A percentile compares a stretch with the other conserved stretches of the same genome.
phyloP scores from a whole-genome alignment of 2,113 vertebrate genomes.

The Corydoras sp. region DNA sequence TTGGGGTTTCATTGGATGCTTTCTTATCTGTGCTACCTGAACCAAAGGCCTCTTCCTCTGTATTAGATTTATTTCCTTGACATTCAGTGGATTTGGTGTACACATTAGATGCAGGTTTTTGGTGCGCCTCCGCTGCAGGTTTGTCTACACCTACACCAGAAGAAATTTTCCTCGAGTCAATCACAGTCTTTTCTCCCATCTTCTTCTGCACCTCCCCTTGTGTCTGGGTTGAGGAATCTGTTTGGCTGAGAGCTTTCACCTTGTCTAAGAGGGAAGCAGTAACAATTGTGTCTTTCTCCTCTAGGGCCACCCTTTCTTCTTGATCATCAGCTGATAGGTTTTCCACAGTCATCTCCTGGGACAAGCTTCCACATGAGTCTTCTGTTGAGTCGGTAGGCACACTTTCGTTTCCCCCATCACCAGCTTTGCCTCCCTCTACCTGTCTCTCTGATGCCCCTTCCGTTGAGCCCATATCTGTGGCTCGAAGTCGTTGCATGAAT shows the following conservation, averaged over 20 bases:
- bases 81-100: conserved; percentile 44
- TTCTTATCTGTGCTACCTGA: conserved; percentile 44
- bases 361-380: conserved; percentile 58
- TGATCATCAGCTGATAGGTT: conserved; percentile 25
- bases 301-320: conserved; percentile 36
- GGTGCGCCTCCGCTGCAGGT: conserved; percentile 37
- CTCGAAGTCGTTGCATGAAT: conserved; percentile 78
- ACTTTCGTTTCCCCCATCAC: conserved; percentile 46
- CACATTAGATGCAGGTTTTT: conserved; percentile 17
- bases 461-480: conserved; percentile 54
- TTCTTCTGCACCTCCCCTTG: conserved; percentile 42
- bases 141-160: conserved; percentile 45
- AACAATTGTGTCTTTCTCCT: conserved; percentile 19
- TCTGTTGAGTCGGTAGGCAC: conserved; percentile 49
- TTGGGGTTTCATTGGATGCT: conserved; percentile 51
- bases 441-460: conserved; percentile 54
- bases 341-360: conserved; percentile 57
- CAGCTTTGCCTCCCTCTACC: conserved; percentile 45
- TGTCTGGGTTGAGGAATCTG: conserved; percentile 37
- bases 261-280: conserved; percentile 46
- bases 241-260: conserved; percentile 43
- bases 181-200: conserved; percentile 32
- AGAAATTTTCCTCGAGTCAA: conserved; percentile 26
- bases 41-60: conserved; percentile 29
- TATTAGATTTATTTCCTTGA: conserved; percentile 4